A percentile compares a stretch with the other conserved stretches of the same genome.
Conservation (phyloP, 1,140 invertebrate species). For the Drosophila guanche region DNA sequence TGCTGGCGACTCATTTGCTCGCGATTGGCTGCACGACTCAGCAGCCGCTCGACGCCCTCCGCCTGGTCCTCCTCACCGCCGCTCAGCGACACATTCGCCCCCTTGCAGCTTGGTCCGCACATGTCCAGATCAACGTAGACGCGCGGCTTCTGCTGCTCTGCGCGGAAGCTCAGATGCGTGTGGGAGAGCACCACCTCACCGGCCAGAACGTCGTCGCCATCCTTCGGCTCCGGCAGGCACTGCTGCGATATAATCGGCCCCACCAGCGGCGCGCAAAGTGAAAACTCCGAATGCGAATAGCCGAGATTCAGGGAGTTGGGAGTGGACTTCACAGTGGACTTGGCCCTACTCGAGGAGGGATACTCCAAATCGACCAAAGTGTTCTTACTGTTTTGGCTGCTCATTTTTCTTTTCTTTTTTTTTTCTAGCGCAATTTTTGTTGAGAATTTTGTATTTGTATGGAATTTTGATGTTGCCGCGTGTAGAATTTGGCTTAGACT, state of each 20-base stretch:
- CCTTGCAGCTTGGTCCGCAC: constrained; percentile 4
- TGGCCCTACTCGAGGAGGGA: no score
- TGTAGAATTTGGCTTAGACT: no score
- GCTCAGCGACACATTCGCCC: not conserved
- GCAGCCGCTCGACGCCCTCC: constrained; percentile 1
- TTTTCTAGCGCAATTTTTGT: no score
- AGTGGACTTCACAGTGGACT: no score
- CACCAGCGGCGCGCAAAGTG: not conserved
- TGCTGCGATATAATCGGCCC: constrained; percentile 1
- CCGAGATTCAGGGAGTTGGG: not conserved
- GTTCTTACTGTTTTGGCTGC: no score
- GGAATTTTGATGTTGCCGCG: no score
- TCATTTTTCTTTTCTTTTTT: no score
- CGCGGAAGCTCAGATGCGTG: constrained; percentile 1
- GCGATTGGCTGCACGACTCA: not conserved
- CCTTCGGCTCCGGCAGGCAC: not conserved
- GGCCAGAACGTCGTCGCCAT: constrained; percentile 24
- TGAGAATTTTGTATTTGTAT: no score
- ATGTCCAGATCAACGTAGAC: constrained; percentile 14
- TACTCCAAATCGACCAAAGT: no score
- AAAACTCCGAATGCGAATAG: constrained; percentile 24
- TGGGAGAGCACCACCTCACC: constrained; percentile 21
- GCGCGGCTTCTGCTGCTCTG: not conserved
- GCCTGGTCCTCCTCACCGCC: constrained; percentile 1
- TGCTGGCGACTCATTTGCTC: not conserved